phyloP scores from a whole-genome alignment of 2,888 invertebrate genomes.

The Pterostichus niger region DNA sequence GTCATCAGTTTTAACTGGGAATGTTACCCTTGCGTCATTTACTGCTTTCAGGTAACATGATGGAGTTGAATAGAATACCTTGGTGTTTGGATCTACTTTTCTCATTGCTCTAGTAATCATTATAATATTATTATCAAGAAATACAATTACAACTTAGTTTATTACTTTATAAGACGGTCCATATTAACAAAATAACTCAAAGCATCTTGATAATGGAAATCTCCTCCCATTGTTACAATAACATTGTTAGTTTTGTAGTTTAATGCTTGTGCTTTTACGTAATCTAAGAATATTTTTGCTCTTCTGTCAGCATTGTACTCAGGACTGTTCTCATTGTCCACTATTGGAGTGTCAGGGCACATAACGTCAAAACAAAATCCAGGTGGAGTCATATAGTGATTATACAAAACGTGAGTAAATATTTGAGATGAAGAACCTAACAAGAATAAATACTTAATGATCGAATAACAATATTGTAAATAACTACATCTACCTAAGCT shows the following conservation, averaged over 20 bases:
- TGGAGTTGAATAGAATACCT: conserved; percentile 91
- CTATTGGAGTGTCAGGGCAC: conserved; percentile 80
- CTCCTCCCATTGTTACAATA: conserved; percentile 83
- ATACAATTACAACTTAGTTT: not conserved
- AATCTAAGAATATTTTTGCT: conserved; percentile 76
- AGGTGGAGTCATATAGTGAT: conserved; percentile 45
- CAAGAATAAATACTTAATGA: not conserved
- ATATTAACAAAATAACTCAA: conserved; percentile 81
- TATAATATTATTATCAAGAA: not conserved
- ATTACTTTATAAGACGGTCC: conserved; percentile 78
- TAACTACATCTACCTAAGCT: conserved; percentile 80
- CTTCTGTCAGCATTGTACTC: conserved; percentile 83
- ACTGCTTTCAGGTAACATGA: conserved; percentile 90
- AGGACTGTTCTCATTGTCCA: conserved; percentile 81
- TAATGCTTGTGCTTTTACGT: conserved; percentile 73
- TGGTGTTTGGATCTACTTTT: conserved; percentile 78
- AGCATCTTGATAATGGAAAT: conserved; percentile 83
- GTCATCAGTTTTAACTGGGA: conserved; percentile 89
- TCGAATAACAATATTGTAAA: too few species aligned
- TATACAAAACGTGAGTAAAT: conserved; percentile 49
- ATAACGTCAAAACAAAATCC: conserved; percentile 62
- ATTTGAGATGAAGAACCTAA: conserved; percentile 49
- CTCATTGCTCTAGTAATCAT: conserved; percentile 25
- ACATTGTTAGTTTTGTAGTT: conserved; percentile 80
- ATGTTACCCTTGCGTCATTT: conserved; percentile 82